Conservation (phyloP, 1,140 invertebrate species). For the Drosophila miranda region DNA sequence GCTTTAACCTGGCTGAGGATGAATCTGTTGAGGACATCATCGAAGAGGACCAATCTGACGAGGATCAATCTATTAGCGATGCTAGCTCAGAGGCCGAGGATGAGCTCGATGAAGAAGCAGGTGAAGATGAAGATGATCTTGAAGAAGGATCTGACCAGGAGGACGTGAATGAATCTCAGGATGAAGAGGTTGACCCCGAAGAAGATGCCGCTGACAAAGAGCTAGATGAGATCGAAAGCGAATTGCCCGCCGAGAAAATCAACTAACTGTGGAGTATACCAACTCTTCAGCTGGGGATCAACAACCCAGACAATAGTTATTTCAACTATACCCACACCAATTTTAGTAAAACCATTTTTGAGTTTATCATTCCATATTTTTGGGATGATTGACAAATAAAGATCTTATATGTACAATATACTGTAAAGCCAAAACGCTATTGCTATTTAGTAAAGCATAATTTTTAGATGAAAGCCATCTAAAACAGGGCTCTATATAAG, state of each 20-base stretch:
- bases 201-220: constrained; percentile 22
- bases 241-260: neutral
- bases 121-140: constrained; percentile 5
- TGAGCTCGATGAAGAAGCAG: constrained; percentile 1
- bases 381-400: constrained; percentile 22
- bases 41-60: constrained; percentile 6
- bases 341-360: neutral
- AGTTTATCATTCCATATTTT: constrained; percentile 25
- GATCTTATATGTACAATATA: constrained; percentile 16
- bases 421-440: neutral
- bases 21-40: constrained; percentile 15
- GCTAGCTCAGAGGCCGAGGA: constrained; percentile 13
- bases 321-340: neutral
- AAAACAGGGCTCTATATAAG: too few species aligned
- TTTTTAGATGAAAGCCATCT: neutral
- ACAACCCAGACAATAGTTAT: neutral
- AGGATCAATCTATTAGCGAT: neutral
- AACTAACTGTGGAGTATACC: neutral
- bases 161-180: neutral
- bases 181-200: constrained; percentile 13
- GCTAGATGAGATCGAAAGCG: constrained; percentile 16
- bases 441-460: neutral
- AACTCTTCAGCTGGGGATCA: too few species aligned
- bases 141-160: neutral
- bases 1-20: constrained; percentile 13